These are phyloP conservation scores for Nothobranchius furzeri DNA, from an alignment of 2,113 vertebrate species.

Conservation along the genomic window DNA sequence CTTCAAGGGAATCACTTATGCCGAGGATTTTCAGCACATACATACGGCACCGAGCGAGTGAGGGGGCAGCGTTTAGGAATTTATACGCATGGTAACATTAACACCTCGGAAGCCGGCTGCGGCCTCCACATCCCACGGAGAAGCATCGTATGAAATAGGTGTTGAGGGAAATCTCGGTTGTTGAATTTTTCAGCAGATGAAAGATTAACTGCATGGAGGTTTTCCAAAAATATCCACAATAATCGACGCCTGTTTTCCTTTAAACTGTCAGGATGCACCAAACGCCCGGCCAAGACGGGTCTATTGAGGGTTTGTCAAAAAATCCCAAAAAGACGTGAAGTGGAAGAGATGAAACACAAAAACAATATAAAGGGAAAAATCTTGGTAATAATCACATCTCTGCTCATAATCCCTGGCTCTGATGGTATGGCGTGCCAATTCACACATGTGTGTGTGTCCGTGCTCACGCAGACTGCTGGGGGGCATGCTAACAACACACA, in stretches of 20 bases:
- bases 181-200: slow-evolving; percentile 72
- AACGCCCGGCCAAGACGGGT: slow-evolving; percentile 60
- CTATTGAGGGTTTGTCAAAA: slow-evolving; percentile 71
- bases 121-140: slow-evolving; percentile 54
- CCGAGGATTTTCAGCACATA: slow-evolving; percentile 21
- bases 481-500: slow-evolving; percentile 67
- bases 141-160: slow-evolving; percentile 43
- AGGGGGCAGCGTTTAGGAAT: slow-evolving; percentile 60
- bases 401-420: slow-evolving; percentile 77
- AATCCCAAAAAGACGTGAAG: slow-evolving; percentile 52
- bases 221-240: slow-evolving; percentile 75
- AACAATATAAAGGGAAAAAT: slow-evolving; percentile 58
- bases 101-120: slow-evolving; percentile 52
- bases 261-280: slow-evolving; percentile 71
- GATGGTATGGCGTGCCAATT: slow-evolving; percentile 74
- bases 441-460: slow-evolving; percentile 57
- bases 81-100: slow-evolving; percentile 53
- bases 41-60: slow-evolving; percentile 25
- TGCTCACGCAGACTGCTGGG: slow-evolving; percentile 61
- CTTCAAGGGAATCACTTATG: slow-evolving; percentile 46
- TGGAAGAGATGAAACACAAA: slow-evolving; percentile 23
- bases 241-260: slow-evolving; percentile 65
- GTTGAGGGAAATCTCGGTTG: slow-evolving; percentile 1
- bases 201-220: slow-evolving; percentile 74
- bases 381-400: slow-evolving; percentile 81